phyloP scores from a whole-genome alignment of 2,797 vertebrate genomes.

The Natrix natrix region DNA sequence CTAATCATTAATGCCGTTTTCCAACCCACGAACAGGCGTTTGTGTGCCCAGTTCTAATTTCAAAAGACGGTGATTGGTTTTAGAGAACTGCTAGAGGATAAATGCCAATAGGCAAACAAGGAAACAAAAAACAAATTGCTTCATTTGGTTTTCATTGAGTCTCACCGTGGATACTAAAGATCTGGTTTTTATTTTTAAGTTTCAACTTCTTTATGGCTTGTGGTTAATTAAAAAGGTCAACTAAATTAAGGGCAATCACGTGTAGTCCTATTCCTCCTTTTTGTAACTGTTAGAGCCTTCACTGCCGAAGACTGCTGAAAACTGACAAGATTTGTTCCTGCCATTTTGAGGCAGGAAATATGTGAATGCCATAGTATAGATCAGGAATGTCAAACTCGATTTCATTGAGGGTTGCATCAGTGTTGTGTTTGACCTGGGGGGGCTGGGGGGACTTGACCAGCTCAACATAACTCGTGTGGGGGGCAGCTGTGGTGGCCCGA shows the following conservation, averaged over 20 bases:
- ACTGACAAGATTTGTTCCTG: background rate
- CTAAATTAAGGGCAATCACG: background rate
- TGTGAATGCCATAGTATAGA: background rate
- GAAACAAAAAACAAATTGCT: background rate
- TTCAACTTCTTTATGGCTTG: background rate
- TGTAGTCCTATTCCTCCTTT: background rate
- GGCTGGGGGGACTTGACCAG: too few species aligned
- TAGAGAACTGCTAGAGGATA: background rate
- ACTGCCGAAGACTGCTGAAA: background rate
- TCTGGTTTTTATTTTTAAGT: background rate
- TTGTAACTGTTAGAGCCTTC: background rate
- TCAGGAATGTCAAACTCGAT: too few species aligned
- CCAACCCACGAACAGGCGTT: background rate
- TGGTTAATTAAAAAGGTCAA: background rate
- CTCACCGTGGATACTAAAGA: background rate
- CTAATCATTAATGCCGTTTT: background rate
- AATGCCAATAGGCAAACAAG: background rate
- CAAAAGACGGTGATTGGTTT: background rate
- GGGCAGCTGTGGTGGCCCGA: too few species aligned
- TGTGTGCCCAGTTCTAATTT: background rate
- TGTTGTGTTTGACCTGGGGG: too few species aligned
- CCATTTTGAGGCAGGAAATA: background rate
- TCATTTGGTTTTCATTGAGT: background rate
- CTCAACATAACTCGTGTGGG: too few species aligned
- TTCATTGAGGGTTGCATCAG: too few species aligned